Evolutionary conservation across 2,888 invertebrate genomes (phyloP).

Genomic region (Acrobeloides nanus): DNA sequence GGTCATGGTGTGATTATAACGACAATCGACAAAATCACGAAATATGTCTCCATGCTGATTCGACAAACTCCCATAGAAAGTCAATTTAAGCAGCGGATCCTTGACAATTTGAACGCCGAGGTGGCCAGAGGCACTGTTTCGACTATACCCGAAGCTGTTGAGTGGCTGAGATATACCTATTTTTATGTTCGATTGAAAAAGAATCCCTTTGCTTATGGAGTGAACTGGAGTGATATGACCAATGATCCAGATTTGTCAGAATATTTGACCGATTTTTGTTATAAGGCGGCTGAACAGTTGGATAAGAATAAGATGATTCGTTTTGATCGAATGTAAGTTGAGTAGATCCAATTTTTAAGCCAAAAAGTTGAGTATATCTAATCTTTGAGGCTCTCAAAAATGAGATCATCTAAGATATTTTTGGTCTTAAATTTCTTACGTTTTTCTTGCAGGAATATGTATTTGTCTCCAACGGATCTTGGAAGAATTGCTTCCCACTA

Average conservation of each 20-base stretch:
- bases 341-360: too few relatives aligned
- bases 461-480: constrained; percentile 63
- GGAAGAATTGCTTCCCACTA: constrained; percentile 94
- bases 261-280: constrained; percentile 71
- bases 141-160: constrained; percentile 87
- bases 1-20: constrained; percentile 91
- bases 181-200: constrained; percentile 84
- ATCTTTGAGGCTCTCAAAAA: neutral
- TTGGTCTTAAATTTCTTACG: neutral
- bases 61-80: constrained; percentile 97
- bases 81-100: constrained; percentile 80
- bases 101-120: constrained; percentile 96
- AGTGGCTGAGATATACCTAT: constrained; percentile 96
- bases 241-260: constrained; percentile 70
- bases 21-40: constrained; percentile 77
- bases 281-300: constrained; percentile 71
- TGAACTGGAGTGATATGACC: constrained; percentile 60
- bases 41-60: constrained; percentile 80
- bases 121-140: constrained; percentile 75
- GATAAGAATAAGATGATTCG: constrained; percentile 90
- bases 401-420: neutral
- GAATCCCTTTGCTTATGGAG: constrained; percentile 75
- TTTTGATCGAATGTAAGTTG: constrained; percentile 65
- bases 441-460: constrained; percentile 36
- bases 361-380: too few relatives aligned